Evolutionary conservation across 2,113 vertebrate species (phyloP).

Genomic region (Channa maculata): DNA sequence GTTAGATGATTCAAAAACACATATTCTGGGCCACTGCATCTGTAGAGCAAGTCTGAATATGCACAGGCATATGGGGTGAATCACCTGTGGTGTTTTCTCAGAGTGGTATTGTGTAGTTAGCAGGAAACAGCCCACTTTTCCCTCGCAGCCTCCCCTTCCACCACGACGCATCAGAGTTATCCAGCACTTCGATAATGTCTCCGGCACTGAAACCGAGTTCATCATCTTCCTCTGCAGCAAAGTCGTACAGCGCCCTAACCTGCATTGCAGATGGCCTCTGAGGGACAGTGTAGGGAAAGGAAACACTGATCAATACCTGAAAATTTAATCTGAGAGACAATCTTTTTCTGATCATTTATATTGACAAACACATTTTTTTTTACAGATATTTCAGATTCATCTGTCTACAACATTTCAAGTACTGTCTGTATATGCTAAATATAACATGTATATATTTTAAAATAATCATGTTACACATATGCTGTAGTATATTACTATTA

Average conservation of each 20-base stretch:
- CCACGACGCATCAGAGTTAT: slow-evolving; percentile 89
- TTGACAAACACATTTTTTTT: too few species aligned
- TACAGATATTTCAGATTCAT: too few species aligned
- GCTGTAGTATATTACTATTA: too few species aligned
- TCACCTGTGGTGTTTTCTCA: slow-evolving; percentile 42
- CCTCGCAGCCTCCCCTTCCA: slow-evolving; percentile 91
- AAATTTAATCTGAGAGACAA: too few species aligned
- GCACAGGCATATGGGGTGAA: neutral
- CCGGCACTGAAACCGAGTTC: slow-evolving; percentile 90
- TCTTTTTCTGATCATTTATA: too few species aligned
- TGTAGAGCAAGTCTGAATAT: slow-evolving; percentile 9
- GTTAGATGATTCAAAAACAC: slow-evolving; percentile 12
- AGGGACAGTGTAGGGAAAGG: neutral
- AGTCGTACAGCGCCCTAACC: slow-evolving; percentile 92
- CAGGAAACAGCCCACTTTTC: slow-evolving; percentile 90
- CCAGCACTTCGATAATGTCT: slow-evolving; percentile 92
- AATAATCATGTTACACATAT: too few species aligned
- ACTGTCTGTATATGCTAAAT: too few species aligned
- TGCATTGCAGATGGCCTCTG: slow-evolving; percentile 63
- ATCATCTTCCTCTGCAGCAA: slow-evolving; percentile 88
- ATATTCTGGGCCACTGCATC: neutral
- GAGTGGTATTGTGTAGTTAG: slow-evolving; percentile 87
- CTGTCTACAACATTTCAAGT: too few species aligned
- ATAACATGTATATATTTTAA: too few species aligned
- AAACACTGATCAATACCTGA: neutral